phyloP scores from a whole-genome alignment of 2,113 vertebrate species.

The Hippocampus barbouri region DNA sequence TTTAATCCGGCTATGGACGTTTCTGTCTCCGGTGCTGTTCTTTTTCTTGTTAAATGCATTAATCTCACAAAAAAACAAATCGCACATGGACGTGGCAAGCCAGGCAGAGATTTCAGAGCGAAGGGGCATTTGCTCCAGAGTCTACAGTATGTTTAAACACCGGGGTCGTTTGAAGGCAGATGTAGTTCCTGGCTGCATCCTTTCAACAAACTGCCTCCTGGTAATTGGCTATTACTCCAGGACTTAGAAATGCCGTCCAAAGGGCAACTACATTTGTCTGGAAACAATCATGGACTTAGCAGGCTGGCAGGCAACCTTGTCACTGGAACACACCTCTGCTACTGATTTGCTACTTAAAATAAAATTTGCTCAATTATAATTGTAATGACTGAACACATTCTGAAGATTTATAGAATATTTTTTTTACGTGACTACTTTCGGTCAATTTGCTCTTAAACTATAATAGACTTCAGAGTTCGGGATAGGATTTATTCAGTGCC shows the following conservation, averaged over 20 bases:
- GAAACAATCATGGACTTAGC: slow-evolving; percentile 69
- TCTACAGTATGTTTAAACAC: slow-evolving; percentile 57
- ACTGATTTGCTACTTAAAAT: slow-evolving; percentile 38
- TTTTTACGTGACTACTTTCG: background rate
- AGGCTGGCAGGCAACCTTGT: slow-evolving; percentile 62
- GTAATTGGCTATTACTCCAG: slow-evolving; percentile 70
- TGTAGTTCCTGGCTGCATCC: slow-evolving; percentile 67
- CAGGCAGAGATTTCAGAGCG: slow-evolving; percentile 49
- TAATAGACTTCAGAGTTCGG: background rate
- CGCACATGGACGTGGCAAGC: slow-evolving; percentile 1
- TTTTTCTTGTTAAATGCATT: slow-evolving; percentile 6
- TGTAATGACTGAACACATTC: background rate
- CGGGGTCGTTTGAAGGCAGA: slow-evolving; percentile 63
- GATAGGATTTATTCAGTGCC: background rate
- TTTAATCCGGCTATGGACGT: background rate
- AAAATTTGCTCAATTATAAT: slow-evolving; percentile 32
- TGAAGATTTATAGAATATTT: background rate
- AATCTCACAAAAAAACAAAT: background rate
- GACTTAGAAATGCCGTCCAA: slow-evolving; percentile 64
- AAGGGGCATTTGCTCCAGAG: slow-evolving; percentile 48
- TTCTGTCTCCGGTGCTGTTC: background rate
- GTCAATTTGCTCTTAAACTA: background rate
- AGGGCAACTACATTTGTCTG: slow-evolving; percentile 69
- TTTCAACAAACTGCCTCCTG: slow-evolving; percentile 68
- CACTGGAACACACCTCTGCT: slow-evolving; percentile 50